Conservation (phyloP, 1,140 invertebrate genomes). For the Latrodectus geometricus region DNA sequence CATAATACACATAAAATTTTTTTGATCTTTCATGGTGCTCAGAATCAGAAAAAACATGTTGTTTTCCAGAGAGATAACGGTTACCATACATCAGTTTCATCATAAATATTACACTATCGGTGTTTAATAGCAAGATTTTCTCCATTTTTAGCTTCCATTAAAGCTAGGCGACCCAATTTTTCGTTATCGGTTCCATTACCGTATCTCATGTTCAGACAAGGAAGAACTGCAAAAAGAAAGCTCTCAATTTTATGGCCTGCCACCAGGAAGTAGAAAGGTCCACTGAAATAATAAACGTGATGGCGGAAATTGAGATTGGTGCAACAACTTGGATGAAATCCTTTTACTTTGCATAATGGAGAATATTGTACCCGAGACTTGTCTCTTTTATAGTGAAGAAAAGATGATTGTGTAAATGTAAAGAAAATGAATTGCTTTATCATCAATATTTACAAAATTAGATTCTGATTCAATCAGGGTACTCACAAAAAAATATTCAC, state of each 20-base stretch:
- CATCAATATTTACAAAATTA: too few species aligned
- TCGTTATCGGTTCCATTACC: conserved; percentile 9
- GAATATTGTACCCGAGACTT: too few species aligned
- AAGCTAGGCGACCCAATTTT: conserved; percentile 31
- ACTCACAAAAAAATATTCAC: too few species aligned
- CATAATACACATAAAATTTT: too few species aligned
- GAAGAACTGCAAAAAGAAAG: not conserved
- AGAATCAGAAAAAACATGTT: too few species aligned
- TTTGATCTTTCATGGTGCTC: too few species aligned
- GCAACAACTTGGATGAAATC: not conserved
- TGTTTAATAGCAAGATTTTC: conserved; percentile 25
- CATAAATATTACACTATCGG: conserved; percentile 32
- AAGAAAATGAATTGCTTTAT: too few species aligned
- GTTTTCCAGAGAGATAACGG: not conserved
- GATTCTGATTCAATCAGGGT: too few species aligned
- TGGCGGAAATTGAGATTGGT: conserved; percentile 7
- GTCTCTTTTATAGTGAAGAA: too few species aligned
- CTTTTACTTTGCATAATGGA: too few species aligned
- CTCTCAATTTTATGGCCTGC: not conserved
- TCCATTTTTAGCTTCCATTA: not conserved
- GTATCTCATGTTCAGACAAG: conserved; percentile 20
- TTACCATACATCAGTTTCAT: not conserved
- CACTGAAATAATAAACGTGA: not conserved
- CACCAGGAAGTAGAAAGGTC: conserved; percentile 12
- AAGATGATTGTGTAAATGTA: too few species aligned